A percentile compares a stretch with the other conserved stretches of the same genome.
These are phyloP conservation scores for Odontophorus gujanensis DNA, from an alignment of 2,113 vertebrate genomes.

Conservation along the genomic window DNA sequence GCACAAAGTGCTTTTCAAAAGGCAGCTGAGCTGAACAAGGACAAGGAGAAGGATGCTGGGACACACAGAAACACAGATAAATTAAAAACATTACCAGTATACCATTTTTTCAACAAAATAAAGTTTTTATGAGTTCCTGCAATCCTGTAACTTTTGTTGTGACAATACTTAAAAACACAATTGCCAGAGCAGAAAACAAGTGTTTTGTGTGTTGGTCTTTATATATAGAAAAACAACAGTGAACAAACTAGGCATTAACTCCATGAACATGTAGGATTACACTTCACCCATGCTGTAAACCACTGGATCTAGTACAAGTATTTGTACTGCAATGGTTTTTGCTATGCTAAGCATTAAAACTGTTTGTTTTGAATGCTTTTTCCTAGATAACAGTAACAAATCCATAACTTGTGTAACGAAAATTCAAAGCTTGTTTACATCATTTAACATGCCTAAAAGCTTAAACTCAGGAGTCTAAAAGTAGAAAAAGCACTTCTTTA, in stretches of 20 bases:
- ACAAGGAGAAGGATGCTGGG: background rate
- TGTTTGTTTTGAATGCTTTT: slow-evolving; percentile 42
- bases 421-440: slow-evolving; percentile 16
- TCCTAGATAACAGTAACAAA: slow-evolving; percentile 50
- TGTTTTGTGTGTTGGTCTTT: background rate
- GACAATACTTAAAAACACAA: background rate
- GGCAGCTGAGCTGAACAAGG: background rate
- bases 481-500: background rate
- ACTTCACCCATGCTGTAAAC: background rate
- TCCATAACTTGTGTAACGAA: slow-evolving; percentile 16
- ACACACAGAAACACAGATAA: background rate
- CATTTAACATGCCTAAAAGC: slow-evolving; percentile 38
- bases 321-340: slow-evolving; percentile 13
- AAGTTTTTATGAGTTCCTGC: background rate
- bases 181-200: background rate
- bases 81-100: background rate
- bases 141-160: background rate
- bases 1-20: slow-evolving; percentile 46
- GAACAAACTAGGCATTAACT: background rate
- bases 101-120: background rate
- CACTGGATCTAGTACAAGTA: slow-evolving; percentile 4
- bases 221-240: background rate
- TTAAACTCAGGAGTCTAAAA: background rate
- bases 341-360: slow-evolving; percentile 46
- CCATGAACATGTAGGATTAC: background rate